Base-by-base conservation (phyloP, 2,888 invertebrate species). In the Seira sanloemensis region DNA sequence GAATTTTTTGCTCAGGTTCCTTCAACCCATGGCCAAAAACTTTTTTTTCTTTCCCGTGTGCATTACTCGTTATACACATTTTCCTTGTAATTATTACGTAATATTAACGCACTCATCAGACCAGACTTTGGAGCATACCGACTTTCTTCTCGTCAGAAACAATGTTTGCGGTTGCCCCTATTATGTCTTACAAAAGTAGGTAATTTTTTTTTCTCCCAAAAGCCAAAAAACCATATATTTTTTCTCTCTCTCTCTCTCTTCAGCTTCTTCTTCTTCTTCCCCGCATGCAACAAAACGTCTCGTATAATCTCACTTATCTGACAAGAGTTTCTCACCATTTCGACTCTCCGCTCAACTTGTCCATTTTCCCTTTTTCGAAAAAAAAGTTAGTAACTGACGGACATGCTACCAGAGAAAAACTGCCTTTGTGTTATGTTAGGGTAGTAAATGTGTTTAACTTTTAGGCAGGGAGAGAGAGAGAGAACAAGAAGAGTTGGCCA, bases 311-410 rank as follows among this genome's bases (percentile, higher is more conserved):
- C 80, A 81, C 80, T 81, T 69, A 81, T 81, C 80, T 81, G 80
- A 81, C 80, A 81, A 81, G 80, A 68, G 68, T 81, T 81, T 81
- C 80, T 81, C 80, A 81, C 80, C 80, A 81, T 81, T 75, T 72
- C n/a, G 4, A 37, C 12, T 37, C 37, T 37, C 37, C 37, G 5
- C 18, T 58, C 73, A 69, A 62, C 80, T 75, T 81, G 75, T 75
- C 80, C 75, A 81, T 79, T 79, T 58, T 58, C 58, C 19, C 79
- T 12, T 7, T 54, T 69, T 24, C n/a, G 67, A 68, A 62, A 66
- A 75, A 75, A 75, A 75, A 65, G 21, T 65, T 66, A n/a, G n/a
- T n/a, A n/a, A n/a, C n/a, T n/a, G 68, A 69, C 77, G 69, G 77
- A n/a, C 58, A 58, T 9, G 37, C 68, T 27, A 37, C 46, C 75